Conservation (phyloP, 1,140 invertebrate species). For the Pseudomyrmex concolor region DNA sequence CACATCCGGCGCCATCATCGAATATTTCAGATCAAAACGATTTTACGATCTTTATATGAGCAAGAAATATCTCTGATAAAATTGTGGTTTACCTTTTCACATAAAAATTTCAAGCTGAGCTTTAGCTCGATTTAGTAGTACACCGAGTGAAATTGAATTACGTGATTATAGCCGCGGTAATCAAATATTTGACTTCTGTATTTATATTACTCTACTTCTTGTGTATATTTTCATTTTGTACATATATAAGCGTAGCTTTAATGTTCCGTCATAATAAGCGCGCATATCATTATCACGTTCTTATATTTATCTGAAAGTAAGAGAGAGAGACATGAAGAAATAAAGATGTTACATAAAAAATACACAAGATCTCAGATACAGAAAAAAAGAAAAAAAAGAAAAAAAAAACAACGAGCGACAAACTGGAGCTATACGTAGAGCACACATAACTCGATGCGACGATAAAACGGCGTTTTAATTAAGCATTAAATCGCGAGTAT, state of each 20-base stretch:
- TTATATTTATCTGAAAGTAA: background rate
- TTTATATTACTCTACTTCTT: background rate
- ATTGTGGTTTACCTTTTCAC: conserved; percentile 11
- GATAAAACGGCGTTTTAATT: conserved; percentile 39
- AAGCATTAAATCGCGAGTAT: conserved; percentile 34
- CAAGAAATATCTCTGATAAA: conserved; percentile 2
- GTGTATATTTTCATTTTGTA: background rate
- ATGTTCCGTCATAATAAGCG: conserved; percentile 14
- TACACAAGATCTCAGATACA: background rate
- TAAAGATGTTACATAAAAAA: background rate
- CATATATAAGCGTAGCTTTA: conserved; percentile 5
- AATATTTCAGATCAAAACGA: background rate
- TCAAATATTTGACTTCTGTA: conserved; percentile 43
- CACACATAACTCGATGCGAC: background rate
- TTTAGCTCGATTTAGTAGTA: conserved; percentile 32
- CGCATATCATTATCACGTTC: conserved; percentile 17
- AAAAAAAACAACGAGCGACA: background rate
- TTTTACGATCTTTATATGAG: conserved; percentile 14
- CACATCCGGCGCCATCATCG: background rate
- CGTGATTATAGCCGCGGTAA: conserved; percentile 34
- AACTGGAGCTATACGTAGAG: too few relatives aligned
- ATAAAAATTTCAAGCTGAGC: conserved; percentile 3
- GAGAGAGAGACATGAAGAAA: too few relatives aligned
- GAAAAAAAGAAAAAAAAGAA: background rate
- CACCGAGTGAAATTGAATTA: conserved; percentile 38